Conservation (phyloP, 2,797 vertebrate genomes). For the Hyperoplus immaculatus region DNA sequence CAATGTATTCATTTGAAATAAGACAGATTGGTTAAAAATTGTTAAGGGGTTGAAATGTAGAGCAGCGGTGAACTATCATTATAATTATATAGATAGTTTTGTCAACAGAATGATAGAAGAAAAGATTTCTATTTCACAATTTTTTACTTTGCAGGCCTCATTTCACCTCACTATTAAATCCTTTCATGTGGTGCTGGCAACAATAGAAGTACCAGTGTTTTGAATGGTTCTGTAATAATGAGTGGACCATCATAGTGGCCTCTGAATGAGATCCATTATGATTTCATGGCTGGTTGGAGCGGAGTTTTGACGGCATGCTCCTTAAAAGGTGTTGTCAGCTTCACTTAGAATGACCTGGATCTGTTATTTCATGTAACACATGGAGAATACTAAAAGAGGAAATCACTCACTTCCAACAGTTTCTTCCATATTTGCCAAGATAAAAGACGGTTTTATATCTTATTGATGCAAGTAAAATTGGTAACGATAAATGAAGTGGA, state of each 20-base stretch:
- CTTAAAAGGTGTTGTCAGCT: slow-evolving; percentile 71
- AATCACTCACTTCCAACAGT: slow-evolving; percentile 22
- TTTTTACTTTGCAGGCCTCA: slow-evolving; percentile 56
- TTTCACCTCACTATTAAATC: slow-evolving; percentile 52
- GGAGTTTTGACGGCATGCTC: slow-evolving; percentile 59
- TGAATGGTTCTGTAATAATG: slow-evolving; percentile 69
- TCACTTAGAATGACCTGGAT: slow-evolving; percentile 72
- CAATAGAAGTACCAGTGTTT: slow-evolving; percentile 57
- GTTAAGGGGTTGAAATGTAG: slow-evolving; percentile 3
- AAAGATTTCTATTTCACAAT: slow-evolving; percentile 28
- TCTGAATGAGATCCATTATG: slow-evolving; percentile 80
- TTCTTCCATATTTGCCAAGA: not conserved
- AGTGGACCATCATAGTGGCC: slow-evolving; percentile 52
- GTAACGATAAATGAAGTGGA: not conserved
- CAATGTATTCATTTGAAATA: slow-evolving; percentile 23
- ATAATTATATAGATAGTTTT: slow-evolving; percentile 38
- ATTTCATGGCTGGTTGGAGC: slow-evolving; percentile 80
- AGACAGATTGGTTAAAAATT: slow-evolving; percentile 21
- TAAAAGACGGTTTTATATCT: slow-evolving; percentile 1
- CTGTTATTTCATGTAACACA: slow-evolving; percentile 37
- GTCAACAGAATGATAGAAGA: slow-evolving; percentile 10
- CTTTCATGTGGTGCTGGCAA: slow-evolving; percentile 63
- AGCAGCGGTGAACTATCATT: slow-evolving; percentile 27
- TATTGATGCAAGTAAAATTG: slow-evolving; percentile 7
- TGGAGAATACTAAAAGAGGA: slow-evolving; percentile 49